phyloP scores from a whole-genome alignment of 2,888 invertebrate genomes.

The Timema podura region DNA sequence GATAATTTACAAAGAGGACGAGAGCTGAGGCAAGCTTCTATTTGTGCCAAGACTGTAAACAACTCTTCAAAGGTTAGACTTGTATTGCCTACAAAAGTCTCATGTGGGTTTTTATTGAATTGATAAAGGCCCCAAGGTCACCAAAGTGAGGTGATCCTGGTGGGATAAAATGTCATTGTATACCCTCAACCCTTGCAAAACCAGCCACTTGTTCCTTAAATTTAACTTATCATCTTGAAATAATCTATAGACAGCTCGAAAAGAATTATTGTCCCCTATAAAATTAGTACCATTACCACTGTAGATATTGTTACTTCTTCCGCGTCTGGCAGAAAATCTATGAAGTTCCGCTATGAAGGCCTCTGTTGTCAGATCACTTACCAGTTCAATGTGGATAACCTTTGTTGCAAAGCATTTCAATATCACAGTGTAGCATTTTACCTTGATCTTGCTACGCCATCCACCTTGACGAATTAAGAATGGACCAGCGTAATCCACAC shows the following conservation, averaged over 20 bases:
- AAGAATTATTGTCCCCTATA: not conserved
- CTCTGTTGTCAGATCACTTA: too few relatives aligned
- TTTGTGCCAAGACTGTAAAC: conserved; percentile 39
- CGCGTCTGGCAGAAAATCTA: too few relatives aligned
- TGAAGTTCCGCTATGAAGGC: not conserved
- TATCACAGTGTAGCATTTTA: not conserved
- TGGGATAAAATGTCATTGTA: conserved; percentile 40
- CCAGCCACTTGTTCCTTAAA: not conserved
- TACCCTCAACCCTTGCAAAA: conserved; percentile 23
- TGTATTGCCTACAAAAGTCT: conserved; percentile 34
- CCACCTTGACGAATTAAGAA: not conserved
- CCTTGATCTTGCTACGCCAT: not conserved
- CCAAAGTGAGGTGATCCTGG: conserved; percentile 40
- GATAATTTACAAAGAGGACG: conserved; percentile 33
- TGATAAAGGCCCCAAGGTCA: conserved; percentile 40
- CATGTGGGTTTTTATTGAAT: conserved; percentile 39
- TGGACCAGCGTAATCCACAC: not conserved
- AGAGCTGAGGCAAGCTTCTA: too few relatives aligned
- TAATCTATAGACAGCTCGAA: not conserved
- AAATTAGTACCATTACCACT: not conserved
- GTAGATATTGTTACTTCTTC: too few relatives aligned
- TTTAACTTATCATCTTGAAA: too few relatives aligned
- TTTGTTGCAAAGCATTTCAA: not conserved
- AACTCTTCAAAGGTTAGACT: conserved; percentile 35
- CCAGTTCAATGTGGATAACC: not conserved